Evolutionary conservation across 2,888 invertebrate species (phyloP).

Genomic region (Napeogenes inachia): DNA sequence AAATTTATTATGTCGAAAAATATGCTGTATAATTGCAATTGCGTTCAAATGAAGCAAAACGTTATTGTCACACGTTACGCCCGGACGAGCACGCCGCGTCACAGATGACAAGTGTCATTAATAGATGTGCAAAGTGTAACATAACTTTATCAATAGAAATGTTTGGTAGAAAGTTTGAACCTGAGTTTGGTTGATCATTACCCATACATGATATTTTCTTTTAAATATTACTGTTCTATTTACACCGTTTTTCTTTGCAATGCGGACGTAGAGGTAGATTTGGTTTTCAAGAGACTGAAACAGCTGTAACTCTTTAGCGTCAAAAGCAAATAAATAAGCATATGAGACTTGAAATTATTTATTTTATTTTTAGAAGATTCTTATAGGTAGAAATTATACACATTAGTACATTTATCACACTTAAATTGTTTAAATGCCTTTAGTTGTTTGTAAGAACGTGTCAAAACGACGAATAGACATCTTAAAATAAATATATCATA

Average conservation of each 20-base stretch:
- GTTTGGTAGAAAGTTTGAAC: too few species aligned
- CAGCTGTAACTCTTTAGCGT: conserved; percentile 22
- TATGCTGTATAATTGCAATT: conserved; percentile 30
- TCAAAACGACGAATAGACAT: too few species aligned
- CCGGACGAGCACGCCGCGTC: conserved; percentile 47
- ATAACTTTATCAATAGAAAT: background rate
- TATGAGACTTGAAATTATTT: too few species aligned
- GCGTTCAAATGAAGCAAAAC: conserved; percentile 50
- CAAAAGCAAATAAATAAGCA: background rate
- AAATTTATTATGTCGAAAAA: conserved; percentile 25
- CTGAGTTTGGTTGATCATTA: too few species aligned
- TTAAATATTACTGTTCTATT: background rate
- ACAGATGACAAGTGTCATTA: conserved; percentile 44
- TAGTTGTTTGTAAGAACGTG: too few species aligned
- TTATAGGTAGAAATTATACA: too few species aligned
- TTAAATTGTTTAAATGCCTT: too few species aligned
- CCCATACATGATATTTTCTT: too few species aligned
- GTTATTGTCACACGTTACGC: conserved; percentile 51
- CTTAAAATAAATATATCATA: too few species aligned
- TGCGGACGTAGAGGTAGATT: conserved; percentile 8
- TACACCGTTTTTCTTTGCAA: conserved; percentile 13
- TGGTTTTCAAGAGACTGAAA: conserved; percentile 18
- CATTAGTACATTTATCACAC: too few species aligned
- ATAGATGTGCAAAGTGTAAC: conserved; percentile 31
- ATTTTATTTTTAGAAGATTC: too few species aligned